Base-by-base conservation (phyloP, 2,113 vertebrate species). In the Chionomys nivalis region DNA sequence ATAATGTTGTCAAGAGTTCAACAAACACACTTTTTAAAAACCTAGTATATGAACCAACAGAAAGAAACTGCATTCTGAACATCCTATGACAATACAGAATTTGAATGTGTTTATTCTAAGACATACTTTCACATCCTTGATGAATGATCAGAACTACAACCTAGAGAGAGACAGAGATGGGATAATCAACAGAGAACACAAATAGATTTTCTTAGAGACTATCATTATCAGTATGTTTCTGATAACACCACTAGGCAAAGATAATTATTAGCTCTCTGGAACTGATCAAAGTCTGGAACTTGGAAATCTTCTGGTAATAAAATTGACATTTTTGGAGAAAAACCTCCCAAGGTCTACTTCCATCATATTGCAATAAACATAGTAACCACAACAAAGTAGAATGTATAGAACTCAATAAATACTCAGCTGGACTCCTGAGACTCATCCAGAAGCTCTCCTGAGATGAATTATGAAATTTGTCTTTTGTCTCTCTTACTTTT, bases 21-120 rank as follows among this genome's bases (percentile, higher is more conserved):
- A 83, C 4, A 93, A 73, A 47, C 23, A 86, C 82, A 47, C 5
- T 89, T 97, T 92, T 42, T 26, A 28, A 91, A 96, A 92, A 63
- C n/a, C 3, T 86, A 76, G 42, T 65, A 81, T 0, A 66, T 44
- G 36, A 86, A 68, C 81, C 61, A 81, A 88, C 72, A 95, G 39
- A 95, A 95, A 77, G 44, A 85, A 82, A n/a, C 42, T 52, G 5
- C 2, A 39, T 58, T 91, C 66, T 90, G 49, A 89, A 76, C 23
- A 78, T 7, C 14, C 44, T 65, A 33, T 83, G 58, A 47, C 58
- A 17, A 33, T 55, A 92, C 58, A 76, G 58, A 44, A 92, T 39
- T 73, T 55, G n/a, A 89, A 88, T 17, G 7, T 89, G 14, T 88
- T 94, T 42, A 81, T 55, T 83, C 87, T 78, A 91, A 95, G 31